Evolutionary conservation across 1,140 invertebrate genomes (phyloP).

Genomic region (Hestina assimilis): DNA sequence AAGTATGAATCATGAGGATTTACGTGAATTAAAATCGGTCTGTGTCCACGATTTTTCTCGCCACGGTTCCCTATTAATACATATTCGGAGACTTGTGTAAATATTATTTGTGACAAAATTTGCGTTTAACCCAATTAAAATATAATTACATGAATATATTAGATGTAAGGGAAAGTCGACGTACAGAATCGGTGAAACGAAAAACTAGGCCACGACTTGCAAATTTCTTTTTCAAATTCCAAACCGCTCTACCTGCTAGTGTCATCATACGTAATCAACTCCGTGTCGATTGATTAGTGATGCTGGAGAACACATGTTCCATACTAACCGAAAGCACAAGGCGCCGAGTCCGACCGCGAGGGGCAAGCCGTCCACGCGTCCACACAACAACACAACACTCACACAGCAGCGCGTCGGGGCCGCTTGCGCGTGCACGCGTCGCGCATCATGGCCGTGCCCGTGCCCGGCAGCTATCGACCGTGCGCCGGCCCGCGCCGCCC

Average conservation of each 20-base stretch:
- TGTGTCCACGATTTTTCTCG: too few species aligned
- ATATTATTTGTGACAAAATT: not conserved
- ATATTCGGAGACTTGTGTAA: not conserved
- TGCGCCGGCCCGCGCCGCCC: constrained; percentile 68
- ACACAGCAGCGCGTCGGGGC: constrained; percentile 44
- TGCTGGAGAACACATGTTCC: constrained; percentile 7
- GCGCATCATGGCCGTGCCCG: constrained; percentile 61
- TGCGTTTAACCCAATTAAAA: not conserved
- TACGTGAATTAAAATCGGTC: constrained; percentile 10
- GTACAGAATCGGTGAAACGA: not conserved
- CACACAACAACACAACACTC: constrained; percentile 49
- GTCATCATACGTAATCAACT: constrained; percentile 25
- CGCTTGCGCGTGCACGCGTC: constrained; percentile 55
- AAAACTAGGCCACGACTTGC: not conserved
- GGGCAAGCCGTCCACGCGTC: constrained; percentile 29
- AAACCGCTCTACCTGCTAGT: constrained; percentile 17
- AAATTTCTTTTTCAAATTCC: not conserved
- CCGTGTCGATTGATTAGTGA: constrained; percentile 13
- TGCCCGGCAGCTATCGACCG: constrained; percentile 67
- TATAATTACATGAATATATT: not conserved
- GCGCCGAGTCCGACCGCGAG: constrained; percentile 28
- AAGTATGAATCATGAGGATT: not conserved
- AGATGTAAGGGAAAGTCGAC: not conserved
- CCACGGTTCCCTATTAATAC: not conserved
- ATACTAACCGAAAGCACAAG: constrained; percentile 53